phyloP scores from a whole-genome alignment of 2,113 vertebrate genomes.

The Gambusia affinis region DNA sequence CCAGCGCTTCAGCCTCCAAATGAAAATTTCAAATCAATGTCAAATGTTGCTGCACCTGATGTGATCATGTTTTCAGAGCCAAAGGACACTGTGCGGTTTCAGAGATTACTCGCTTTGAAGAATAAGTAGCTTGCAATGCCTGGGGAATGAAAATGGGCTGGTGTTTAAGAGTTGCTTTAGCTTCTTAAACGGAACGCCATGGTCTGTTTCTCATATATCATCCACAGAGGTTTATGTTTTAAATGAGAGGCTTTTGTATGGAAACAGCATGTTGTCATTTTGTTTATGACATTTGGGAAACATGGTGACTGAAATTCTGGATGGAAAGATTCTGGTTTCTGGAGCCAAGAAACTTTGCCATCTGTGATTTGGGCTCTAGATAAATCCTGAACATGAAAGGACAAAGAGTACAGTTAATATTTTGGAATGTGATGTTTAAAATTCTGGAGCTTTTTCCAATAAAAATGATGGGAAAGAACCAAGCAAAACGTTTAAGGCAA shows the following conservation, averaged over 20 bases:
- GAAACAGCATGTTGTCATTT: background rate
- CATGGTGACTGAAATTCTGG: background rate
- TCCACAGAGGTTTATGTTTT: background rate
- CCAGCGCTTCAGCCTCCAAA: background rate
- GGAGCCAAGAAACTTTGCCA: background rate
- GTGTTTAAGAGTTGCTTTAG: background rate
- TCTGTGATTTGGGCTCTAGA: background rate
- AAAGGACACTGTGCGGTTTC: background rate
- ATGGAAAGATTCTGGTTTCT: too few species aligned
- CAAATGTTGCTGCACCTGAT: background rate
- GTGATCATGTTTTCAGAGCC: background rate
- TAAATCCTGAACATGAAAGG: background rate
- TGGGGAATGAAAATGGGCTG: constrained; percentile 1
- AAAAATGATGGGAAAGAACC: too few species aligned
- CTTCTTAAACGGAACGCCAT: background rate
- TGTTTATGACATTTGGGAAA: background rate
- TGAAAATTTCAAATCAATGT: background rate
- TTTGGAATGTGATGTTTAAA: too few species aligned
- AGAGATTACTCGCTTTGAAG: background rate
- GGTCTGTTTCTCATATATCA: background rate
- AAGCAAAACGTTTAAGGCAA: too few species aligned
- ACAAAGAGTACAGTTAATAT: background rate
- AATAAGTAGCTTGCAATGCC: background rate
- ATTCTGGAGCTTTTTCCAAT: too few species aligned
- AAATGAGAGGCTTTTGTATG: background rate